Conservation (phyloP, 2,113 vertebrate species). For the Syngnathoides biaculeatus region DNA sequence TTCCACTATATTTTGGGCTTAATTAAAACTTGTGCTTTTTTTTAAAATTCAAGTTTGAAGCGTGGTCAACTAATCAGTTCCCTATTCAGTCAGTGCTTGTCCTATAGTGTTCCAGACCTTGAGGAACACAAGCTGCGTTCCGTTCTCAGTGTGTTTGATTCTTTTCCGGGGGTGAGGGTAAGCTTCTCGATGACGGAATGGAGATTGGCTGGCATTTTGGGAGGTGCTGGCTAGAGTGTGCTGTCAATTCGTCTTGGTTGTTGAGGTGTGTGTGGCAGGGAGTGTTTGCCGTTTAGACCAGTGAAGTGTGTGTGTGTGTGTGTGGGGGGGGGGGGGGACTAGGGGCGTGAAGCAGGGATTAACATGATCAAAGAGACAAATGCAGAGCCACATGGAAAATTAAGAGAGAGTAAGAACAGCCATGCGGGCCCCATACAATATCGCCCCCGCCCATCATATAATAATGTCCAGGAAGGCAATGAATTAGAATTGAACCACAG, state of each 20-base stretch:
- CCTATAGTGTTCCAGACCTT: background rate
- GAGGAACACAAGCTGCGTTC: background rate
- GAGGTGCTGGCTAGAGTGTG: conserved; percentile 41
- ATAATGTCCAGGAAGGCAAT: conserved; percentile 56
- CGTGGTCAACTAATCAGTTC: conserved; percentile 56
- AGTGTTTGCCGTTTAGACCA: conserved; percentile 40
- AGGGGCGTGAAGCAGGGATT: conserved; percentile 61
- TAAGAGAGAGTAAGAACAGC: conserved; percentile 57
- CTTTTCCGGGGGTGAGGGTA: conserved; percentile 30
- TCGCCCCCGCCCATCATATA: conserved; percentile 34
- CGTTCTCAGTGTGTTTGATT: conserved; percentile 17
- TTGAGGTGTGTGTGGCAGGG: conserved; percentile 64
- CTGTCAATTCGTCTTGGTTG: conserved; percentile 63
- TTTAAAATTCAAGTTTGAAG: too few species aligned
- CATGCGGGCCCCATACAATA: conserved; percentile 23
- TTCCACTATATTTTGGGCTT: background rate
- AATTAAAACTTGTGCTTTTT: background rate
- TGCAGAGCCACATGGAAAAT: conserved; percentile 61
- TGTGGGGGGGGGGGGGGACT: too few species aligned
- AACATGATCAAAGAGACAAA: conserved; percentile 70
- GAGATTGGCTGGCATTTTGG: conserved; percentile 41
- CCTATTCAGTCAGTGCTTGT: conserved; percentile 54
- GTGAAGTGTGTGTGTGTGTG: too few species aligned
- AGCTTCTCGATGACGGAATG: conserved; percentile 35
- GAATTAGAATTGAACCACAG: conserved; percentile 52